These are phyloP conservation scores for Brachypteracias leptosomus DNA, from an alignment of 2,113 vertebrate genomes.

Conservation along the genomic window DNA sequence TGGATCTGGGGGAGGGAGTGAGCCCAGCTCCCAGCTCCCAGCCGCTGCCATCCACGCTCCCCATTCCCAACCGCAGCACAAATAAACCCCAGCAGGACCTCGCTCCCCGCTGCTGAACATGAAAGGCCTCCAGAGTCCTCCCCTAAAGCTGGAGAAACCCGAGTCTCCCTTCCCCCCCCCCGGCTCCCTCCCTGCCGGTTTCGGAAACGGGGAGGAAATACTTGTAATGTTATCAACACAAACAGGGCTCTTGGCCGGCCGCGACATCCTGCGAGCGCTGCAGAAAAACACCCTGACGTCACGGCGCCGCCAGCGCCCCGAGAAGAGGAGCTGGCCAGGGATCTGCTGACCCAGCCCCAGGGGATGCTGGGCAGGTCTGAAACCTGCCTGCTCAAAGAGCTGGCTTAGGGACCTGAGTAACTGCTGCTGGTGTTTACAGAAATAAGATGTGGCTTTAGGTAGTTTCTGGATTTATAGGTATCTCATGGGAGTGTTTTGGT, in stretches of 20 bases:
- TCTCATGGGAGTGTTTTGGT: too few species aligned
- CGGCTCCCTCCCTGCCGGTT: constrained; percentile 13
- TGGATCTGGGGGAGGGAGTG: neutral
- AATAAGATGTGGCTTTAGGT: too few species aligned
- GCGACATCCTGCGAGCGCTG: constrained; percentile 54
- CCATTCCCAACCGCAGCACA: neutral
- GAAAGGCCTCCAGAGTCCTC: neutral
- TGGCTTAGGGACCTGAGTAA: too few species aligned
- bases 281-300: constrained; percentile 59
- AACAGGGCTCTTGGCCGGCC: constrained; percentile 59
- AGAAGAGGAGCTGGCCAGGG: neutral
- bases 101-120: neutral
- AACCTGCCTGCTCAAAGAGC: too few species aligned
- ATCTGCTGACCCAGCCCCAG: too few species aligned
- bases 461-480: too few species aligned
- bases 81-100: neutral
- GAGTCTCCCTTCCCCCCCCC: constrained; percentile 51
- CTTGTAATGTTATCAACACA: constrained; percentile 65
- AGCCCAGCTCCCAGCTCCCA: neutral
- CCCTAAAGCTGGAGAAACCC: constrained; percentile 12
- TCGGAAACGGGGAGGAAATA: constrained; percentile 62
- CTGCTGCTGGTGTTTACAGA: too few species aligned
- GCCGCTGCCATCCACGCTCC: neutral
- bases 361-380: too few species aligned
- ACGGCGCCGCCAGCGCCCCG: constrained; percentile 14